Evolutionary conservation across 2,888 invertebrate species (phyloP), one percentile per base, ranked within the genome.

Genomic region (Tupiocoris notatus): DNA sequence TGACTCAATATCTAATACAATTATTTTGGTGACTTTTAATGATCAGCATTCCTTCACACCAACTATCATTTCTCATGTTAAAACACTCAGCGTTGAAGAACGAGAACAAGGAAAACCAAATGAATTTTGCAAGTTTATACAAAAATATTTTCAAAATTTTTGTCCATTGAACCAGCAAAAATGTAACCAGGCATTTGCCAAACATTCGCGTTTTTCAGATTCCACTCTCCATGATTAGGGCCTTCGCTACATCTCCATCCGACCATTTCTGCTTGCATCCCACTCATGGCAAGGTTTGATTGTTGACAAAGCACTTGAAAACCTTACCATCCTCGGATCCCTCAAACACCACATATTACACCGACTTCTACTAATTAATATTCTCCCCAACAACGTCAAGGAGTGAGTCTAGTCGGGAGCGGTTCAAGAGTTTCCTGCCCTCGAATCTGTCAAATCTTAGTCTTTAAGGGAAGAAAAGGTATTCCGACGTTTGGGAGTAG

Each of bases 311-410:
- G 70, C 70, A 70, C 70, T 70, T 54, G 58, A 70, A 70, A 22
- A 17, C 70, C 54, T 22, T 56, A 18, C 58, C 54, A 18, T 22
- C 70, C 70, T 61, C 58, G 70, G 3, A 70, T 70, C 70, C 65
- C 75, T 64, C 77, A 70, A 76, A 77, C 77, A 75, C 64, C 75
- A 77, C 77, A 77, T 77, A 77, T 77, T 77, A 77, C 77, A 77
- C 77, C 77, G 70, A 63, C 22, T 75, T 58, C 70, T 59, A 54
- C 77, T 75, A 63, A 77, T 77, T 77, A 77, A 77, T 77, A 77
- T 77, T 77, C 77, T 70, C 58, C 70, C 23, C 20, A 25, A 59
- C 39, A 39, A 39, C 39, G 39, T 12, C 39, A 39, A 39, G 39
- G 39, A 39, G 3, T 3, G 39, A 39, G 12, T 39, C 39, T 39